Evolutionary conservation across 2,888 invertebrate species (phyloP).

Genomic region (Tipula unca): DNA sequence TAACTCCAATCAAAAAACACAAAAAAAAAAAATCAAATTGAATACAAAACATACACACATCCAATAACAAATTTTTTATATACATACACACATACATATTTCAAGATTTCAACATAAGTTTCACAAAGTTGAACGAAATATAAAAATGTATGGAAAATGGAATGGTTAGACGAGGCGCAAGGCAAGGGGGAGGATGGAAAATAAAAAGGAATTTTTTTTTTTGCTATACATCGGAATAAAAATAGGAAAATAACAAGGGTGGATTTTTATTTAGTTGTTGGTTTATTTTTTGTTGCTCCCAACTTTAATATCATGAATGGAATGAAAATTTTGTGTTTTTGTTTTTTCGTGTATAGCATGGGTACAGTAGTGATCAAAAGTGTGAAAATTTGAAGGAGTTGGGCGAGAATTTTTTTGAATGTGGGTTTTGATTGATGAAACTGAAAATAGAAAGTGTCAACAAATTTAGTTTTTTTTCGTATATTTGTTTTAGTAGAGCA

Average conservation of each 20-base stretch:
- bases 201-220: neutral
- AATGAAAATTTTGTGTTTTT: neutral
- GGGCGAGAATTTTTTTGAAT: neutral
- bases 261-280: neutral
- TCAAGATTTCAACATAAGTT: neutral
- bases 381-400: neutral
- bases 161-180: neutral
- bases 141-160: neutral
- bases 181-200: neutral
- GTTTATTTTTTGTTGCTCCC: neutral
- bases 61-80: neutral
- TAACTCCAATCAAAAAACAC: neutral
- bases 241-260: conserved; percentile 8
- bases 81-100: neutral
- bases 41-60: neutral
- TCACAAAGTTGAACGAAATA: neutral
- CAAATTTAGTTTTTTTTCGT: neutral
- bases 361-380: neutral
- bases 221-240: neutral
- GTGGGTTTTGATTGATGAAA: neutral
- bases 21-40: neutral
- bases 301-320: neutral
- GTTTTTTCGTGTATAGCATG: neutral
- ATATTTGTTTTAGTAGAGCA: neutral
- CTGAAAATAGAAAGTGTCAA: neutral